Evolutionary conservation across 2,888 invertebrate genomes (phyloP).

Genomic region (Synanthedon formicaeformis): DNA sequence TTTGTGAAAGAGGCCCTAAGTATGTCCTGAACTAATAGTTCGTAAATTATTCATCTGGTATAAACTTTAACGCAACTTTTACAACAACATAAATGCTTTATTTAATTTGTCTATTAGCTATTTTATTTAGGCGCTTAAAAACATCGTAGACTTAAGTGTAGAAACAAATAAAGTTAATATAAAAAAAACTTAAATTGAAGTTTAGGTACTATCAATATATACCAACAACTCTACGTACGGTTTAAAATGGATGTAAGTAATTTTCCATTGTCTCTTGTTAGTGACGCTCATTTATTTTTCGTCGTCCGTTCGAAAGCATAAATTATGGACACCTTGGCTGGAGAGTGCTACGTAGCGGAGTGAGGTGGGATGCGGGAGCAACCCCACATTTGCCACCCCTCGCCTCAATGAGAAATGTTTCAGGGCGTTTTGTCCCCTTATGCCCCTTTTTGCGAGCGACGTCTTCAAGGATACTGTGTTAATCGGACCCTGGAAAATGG

Average conservation of each 20-base stretch:
- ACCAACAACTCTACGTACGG: slow-evolving; percentile 10
- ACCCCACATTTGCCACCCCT: slow-evolving; percentile 21
- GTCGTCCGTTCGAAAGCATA: slow-evolving; percentile 59
- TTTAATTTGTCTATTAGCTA: too few relatives aligned
- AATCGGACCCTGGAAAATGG: slow-evolving; percentile 45
- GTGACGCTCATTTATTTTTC: slow-evolving; percentile 59
- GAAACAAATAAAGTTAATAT: too few relatives aligned
- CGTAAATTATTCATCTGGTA: too few relatives aligned
- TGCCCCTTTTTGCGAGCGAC: slow-evolving; percentile 60
- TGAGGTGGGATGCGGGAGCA: slow-evolving; percentile 10
- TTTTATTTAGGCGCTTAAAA: too few relatives aligned
- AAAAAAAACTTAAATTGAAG: too few relatives aligned
- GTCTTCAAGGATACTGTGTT: slow-evolving; percentile 68
- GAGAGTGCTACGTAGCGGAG: slow-evolving; percentile 42
- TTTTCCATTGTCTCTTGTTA: slow-evolving; percentile 45
- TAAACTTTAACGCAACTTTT: too few relatives aligned
- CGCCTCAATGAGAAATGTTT: slow-evolving; percentile 62
- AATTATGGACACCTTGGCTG: slow-evolving; percentile 62
- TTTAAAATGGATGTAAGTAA: slow-evolving; percentile 21
- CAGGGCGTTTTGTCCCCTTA: slow-evolving; percentile 56
- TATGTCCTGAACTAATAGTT: too few relatives aligned
- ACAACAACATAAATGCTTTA: too few relatives aligned
- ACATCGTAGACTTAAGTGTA: too few relatives aligned
- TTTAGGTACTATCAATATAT: neutral
- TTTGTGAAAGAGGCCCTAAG: too few relatives aligned